Evolutionary conservation across 2,113 vertebrate genomes (phyloP), one percentile per base, ranked within the genome.

Genomic region (Osmerus mordax): DNA sequence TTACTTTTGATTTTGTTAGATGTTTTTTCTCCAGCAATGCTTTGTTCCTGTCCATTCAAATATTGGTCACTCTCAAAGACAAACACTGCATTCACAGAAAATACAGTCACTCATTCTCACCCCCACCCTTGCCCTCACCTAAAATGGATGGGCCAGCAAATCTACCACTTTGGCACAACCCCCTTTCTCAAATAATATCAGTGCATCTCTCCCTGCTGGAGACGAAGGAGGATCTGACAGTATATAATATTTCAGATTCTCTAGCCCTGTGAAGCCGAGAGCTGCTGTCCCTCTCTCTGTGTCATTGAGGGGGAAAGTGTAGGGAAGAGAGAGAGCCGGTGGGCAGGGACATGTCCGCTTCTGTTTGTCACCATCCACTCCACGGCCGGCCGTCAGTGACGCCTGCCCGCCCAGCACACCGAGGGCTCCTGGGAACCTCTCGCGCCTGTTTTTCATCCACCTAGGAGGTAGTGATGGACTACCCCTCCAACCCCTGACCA

Each of bases 291-390:
- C 21, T 19, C 13, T 25, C 47, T 52, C 65, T 23, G 64, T 78
- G 62, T 77, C 75, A 73, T 64, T 74, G 72, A 75, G 70, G 58
- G 71, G 29, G 69, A 75, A 70, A 73, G 73, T 41, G 64, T 69
- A 69, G 71, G 67, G 66, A 56, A 9, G 62, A 58, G 76, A 77
- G 76, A 1, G 56, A 87, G 73, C 77, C 74, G 74, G 76, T 75
- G 65, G 80, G 81, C 83, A 71, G 58, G 81, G 82, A 85, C 78
- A 77, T 82, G 83, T 84, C 85, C 77, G 77, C 75, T 71, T 67
- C 79, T 65, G 87, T 89, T 86, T 87, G 85, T 90, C 87, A 86
- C 77, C 23, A 69, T 78, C 62, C 32, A 60, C 32, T 59, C 71
- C 58, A 61, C 59, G 73, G 72, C 52, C 73, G 59, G 76, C 82